A percentile compares a stretch with the other conserved stretches of the same genome.
These are phyloP conservation scores for Chionis minor DNA, from an alignment of 2,113 vertebrate species.

Conservation along the genomic window DNA sequence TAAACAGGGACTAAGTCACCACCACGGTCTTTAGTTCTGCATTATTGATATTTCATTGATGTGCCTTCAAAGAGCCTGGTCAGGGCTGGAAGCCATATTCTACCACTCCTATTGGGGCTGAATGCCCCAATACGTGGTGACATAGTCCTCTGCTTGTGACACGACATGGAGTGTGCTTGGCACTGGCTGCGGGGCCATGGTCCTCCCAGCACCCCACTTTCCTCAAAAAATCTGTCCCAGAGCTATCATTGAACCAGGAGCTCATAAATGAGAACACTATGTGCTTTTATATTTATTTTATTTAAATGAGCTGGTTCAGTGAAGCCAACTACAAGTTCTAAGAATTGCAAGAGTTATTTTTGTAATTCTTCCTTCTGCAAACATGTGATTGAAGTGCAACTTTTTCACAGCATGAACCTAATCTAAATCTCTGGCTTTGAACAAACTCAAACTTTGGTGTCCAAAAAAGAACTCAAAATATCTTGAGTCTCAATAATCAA, in stretches of 20 bases:
- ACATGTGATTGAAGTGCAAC: neutral
- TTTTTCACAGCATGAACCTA: neutral
- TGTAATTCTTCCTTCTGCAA: neutral
- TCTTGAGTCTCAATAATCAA: neutral
- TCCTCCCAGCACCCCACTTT: neutral
- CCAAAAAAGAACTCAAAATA: neutral
- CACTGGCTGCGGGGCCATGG: neutral
- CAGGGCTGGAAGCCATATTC: neutral
- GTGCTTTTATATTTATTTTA: neutral
- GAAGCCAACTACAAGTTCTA: neutral
- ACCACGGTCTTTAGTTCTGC: neutral
- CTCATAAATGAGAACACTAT: neutral
- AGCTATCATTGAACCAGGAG: neutral
- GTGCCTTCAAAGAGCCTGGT: neutral
- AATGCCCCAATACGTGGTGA: neutral
- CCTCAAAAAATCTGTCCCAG: neutral
- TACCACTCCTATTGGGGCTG: neutral
- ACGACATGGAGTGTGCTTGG: fast-evolving
- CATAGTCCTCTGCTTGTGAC: neutral
- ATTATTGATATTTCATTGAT: neutral
- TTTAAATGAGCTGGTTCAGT: neutral
- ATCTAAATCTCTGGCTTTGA: slow-evolving; percentile 5
- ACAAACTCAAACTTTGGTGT: neutral
- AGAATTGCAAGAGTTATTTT: neutral
- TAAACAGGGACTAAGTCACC: neutral